A percentile compares a stretch with the other conserved stretches of the same genome.
These are phyloP conservation scores for Caenorhabditis japonica DNA, from an alignment of 2,888 invertebrate species.

Conservation along the genomic window DNA sequence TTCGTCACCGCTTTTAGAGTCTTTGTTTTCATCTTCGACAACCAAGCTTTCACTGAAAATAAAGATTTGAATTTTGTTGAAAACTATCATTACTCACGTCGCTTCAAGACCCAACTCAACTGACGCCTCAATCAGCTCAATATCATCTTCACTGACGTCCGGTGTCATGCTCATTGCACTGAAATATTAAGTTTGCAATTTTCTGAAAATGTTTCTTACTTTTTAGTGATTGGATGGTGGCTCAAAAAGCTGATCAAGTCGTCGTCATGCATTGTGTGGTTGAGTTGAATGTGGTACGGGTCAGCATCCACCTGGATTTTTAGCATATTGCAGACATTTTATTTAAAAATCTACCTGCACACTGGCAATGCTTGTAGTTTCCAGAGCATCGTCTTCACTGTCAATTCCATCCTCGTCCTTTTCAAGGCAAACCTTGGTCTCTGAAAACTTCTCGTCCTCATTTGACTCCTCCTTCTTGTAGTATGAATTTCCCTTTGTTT, in stretches of 20 bases:
- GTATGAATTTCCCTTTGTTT: constrained; percentile 50
- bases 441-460: background rate
- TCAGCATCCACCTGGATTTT: constrained; percentile 80
- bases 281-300: constrained; percentile 71
- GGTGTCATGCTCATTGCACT: constrained; percentile 45
- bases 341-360: constrained; percentile 45
- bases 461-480: constrained; percentile 24
- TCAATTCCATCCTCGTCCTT: constrained; percentile 41
- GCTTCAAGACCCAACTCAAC: constrained; percentile 41
- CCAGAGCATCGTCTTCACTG: constrained; percentile 59
- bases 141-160: constrained; percentile 44
- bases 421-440: constrained; percentile 9
- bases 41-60: constrained; percentile 48
- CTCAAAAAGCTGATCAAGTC: constrained; percentile 71
- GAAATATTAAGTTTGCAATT: background rate
- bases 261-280: constrained; percentile 69
- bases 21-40: constrained; percentile 56
- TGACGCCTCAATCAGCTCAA: constrained; percentile 36
- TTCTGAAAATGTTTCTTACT: constrained; percentile 48
- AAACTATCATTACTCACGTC: constrained; percentile 4
- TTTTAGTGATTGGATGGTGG: constrained; percentile 71
- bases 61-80: background rate
- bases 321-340: background rate
- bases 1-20: constrained; percentile 20
- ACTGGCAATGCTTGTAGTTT: constrained; percentile 62